A percentile compares a stretch with the other conserved stretches of the same genome.
These are phyloP conservation scores for Malurus cyaneus DNA, from an alignment of 2,113 vertebrate genomes.

Conservation along the genomic window DNA sequence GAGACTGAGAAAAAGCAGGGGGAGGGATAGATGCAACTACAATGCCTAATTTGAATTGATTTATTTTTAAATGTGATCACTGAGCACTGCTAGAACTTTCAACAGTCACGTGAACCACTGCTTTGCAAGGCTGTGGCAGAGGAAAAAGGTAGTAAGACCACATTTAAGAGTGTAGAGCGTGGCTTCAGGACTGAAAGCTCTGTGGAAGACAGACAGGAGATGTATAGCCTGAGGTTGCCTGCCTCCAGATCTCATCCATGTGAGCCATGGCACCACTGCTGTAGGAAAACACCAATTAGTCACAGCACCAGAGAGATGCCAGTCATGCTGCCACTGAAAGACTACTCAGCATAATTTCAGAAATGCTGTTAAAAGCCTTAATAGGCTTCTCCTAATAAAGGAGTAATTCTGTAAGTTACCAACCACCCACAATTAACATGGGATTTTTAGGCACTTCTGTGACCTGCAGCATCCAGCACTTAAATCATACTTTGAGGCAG, in stretches of 20 bases:
- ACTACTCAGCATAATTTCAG: background rate
- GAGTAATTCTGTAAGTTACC: background rate
- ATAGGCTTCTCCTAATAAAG: background rate
- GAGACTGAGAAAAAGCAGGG: background rate
- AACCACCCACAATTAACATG: background rate
- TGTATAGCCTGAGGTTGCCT: background rate
- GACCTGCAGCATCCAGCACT: background rate
- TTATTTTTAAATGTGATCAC: background rate
- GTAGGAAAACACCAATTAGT: background rate
- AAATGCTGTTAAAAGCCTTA: background rate
- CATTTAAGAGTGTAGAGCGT: background rate
- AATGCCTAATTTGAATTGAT: background rate
- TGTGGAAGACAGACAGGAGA: background rate
- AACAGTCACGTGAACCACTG: fast-evolving
- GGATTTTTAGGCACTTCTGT: background rate
- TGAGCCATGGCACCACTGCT: background rate
- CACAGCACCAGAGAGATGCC: background rate
- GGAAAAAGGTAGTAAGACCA: background rate
- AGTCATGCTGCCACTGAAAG: background rate
- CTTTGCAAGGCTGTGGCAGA: background rate
- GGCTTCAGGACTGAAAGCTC: background rate
- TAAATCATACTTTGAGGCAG: background rate
- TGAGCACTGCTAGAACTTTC: background rate
- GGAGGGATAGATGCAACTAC: background rate
- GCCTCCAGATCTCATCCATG: fast-evolving